A percentile compares a stretch with the other conserved stretches of the same genome.
These are phyloP conservation scores for Neodontobutis hainanensis DNA, from an alignment of 2,113 vertebrate genomes.

Conservation along the genomic window DNA sequence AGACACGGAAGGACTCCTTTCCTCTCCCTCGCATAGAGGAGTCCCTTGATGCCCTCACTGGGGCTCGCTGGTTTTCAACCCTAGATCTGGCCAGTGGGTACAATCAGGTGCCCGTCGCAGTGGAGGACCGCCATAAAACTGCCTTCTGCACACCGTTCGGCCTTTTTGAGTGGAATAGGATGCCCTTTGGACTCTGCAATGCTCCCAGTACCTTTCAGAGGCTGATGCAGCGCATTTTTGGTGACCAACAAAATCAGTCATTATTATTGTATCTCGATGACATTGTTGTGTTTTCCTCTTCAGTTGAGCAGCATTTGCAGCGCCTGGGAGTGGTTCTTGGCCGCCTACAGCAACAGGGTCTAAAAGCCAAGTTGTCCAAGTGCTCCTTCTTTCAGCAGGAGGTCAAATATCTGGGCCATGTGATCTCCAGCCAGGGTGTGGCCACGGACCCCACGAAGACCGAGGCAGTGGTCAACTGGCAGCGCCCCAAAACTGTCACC, in stretches of 20 bases:
- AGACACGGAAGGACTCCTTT: no score
- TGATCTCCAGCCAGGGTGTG: neutral
- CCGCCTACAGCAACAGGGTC: neutral
- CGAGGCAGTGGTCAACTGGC: neutral
- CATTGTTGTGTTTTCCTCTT: neutral
- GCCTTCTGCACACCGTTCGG: conserved; percentile 2
- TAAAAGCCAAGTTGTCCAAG: neutral
- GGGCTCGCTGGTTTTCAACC: no score
- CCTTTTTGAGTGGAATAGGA: neutral
- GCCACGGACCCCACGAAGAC: neutral
- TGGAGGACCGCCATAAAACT: neutral
- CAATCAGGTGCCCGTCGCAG: no score
- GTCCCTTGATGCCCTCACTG: no score
- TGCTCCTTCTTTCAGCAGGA: neutral
- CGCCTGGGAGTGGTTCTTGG: conserved; percentile 2
- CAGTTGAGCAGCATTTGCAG: neutral
- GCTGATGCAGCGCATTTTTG: no score
- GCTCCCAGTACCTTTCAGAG: no score
- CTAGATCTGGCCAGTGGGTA: no score
- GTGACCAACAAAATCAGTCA: no score
- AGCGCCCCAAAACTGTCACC: no score
- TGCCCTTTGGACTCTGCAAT: no score
- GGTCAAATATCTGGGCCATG: neutral
- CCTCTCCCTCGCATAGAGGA: no score
- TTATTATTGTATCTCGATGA: neutral